Evolutionary conservation across 2,888 invertebrate species (phyloP).

Genomic region (Crossocerus cetratus): DNA sequence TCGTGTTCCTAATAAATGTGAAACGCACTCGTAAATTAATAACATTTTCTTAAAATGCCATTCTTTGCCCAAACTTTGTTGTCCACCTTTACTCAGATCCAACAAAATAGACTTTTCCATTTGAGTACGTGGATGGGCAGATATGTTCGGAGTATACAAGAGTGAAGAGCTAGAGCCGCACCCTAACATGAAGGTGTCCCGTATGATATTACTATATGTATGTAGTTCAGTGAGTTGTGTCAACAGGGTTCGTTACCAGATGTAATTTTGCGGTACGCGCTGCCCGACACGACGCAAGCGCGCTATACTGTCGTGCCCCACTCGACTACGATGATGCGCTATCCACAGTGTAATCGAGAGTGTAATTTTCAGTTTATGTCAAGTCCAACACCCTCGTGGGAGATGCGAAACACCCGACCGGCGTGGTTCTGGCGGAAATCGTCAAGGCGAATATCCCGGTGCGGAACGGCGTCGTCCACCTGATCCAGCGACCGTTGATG

Average conservation of each 20-base stretch:
- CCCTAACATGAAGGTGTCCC: too few relatives aligned
- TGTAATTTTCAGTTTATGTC: slow-evolving; percentile 84
- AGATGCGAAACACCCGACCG: slow-evolving; percentile 87
- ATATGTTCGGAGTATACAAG: too few relatives aligned
- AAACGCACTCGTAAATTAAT: too few relatives aligned
- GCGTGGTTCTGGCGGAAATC: slow-evolving; percentile 92
- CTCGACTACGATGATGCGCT: not conserved
- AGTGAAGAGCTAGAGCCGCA: too few relatives aligned
- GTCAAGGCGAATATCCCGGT: slow-evolving; percentile 94
- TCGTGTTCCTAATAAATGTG: too few relatives aligned
- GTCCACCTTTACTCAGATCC: too few relatives aligned
- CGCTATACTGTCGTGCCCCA: not conserved
- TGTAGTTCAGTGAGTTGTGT: slow-evolving; percentile 1
- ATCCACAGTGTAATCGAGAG: slow-evolving; percentile 21
- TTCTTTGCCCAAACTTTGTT: too few relatives aligned
- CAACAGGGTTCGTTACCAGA: not conserved
- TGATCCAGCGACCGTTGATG: slow-evolving; percentile 94
- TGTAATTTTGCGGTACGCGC: not conserved
- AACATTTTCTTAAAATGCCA: too few relatives aligned
- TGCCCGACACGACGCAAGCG: not conserved
- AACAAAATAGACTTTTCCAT: too few relatives aligned
- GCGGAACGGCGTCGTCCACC: slow-evolving; percentile 93
- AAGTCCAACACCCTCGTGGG: slow-evolving; percentile 90
- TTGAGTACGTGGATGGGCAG: too few relatives aligned
- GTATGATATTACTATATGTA: not conserved